Evolutionary conservation across 2,888 invertebrate genomes (phyloP), one percentile per base, ranked within the genome.

Genomic region (Pristionchus arcanus): DNA sequence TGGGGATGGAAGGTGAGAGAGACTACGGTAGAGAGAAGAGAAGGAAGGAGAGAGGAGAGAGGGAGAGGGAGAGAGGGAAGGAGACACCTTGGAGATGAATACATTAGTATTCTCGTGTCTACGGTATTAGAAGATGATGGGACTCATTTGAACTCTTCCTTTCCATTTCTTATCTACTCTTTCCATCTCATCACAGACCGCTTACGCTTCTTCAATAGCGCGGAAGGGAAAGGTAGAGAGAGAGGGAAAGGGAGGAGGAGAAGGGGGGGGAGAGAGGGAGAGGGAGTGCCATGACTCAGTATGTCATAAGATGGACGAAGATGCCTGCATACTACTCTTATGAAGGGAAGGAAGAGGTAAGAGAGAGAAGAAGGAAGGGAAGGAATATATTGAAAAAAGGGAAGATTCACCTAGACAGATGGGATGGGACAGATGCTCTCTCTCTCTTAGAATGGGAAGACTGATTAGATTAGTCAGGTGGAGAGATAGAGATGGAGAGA

Each of bases 401-500:
- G 31, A 84, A 59, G 59, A 84, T 84, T 34, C 84, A 84, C 84
- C 84, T 84, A 55, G n/a, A n/a, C 84, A 84, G 84, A 84, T 84
- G 84, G 53, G 55, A 55, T 55, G 53, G 84, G 84, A 55, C 53
- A 84, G 84, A 84, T 55, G 84, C 28, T 49, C n/a, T n/a, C n/a
- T 15, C 15, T 16, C 71, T 71, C 71, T 71, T 37, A 81, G 81
- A 81, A 37, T 81, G 81, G 37, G n/a, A 49, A 49, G 37, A 37
- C 49, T 81, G 81, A 81, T 81, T 37, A 53, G 55, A 86, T 86
- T 86, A 66, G 86, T 86, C 86, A 86, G 86, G 86, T 86, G 86
- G 86, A 42, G 37, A 21, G 84, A 55, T 53, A 83, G 83, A 84
- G 34, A 34, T 55, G 13, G 53, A n/a, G 31, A 66, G 21, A 16